Evolutionary conservation across 2,113 vertebrate genomes (phyloP), one percentile per base, ranked within the genome.

Genomic region (Albula glossodonta): DNA sequence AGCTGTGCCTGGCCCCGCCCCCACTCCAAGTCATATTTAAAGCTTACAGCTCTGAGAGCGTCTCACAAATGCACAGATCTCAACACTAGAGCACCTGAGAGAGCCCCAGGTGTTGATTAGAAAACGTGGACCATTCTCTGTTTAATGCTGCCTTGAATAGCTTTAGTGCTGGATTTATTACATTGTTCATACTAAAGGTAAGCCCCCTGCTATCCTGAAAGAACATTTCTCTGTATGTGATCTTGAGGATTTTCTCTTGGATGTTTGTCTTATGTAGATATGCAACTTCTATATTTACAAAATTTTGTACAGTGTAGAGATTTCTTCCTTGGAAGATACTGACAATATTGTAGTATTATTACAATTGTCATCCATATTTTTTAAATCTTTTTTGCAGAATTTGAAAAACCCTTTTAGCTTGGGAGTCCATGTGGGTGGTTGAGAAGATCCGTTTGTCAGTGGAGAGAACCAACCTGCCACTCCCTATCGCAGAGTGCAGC

Each of bases 401-500:
- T 91, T 86, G 13, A 9, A 60, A 74, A 41, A 41, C 9, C 17
- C 63, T 53, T 79, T 85, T 0, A 83, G 10, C 48, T 77, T 80
- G 78, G 86, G 78, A 81, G 90, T 87, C 89, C 89, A 95, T 96
- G 95, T 95, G 94, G 94, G 90, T 95, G 88, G 90, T 95, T 88
- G 94, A 95, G 83, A 95, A 93, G 90, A 92, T 96, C 83, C 90
- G 94, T 3, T 86, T 91, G 90, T 95, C 95, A 82, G 93, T 93
- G 86, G 95, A 95, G 86, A 94, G 92, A 91, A 93, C 92, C 11
- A 93, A 88, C 87, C 87, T 94, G 80, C 91, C 93, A 4, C 77
- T 94, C 80, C 91, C 93, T 17, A 88, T 94, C 63, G 86, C 91
- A 15, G 94, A 95, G 79, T 91, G 95, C 90, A 92, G 88, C 87